Evolutionary conservation across 2,113 vertebrate genomes (phyloP).

Genomic region (Dromaius novaehollandiae): DNA sequence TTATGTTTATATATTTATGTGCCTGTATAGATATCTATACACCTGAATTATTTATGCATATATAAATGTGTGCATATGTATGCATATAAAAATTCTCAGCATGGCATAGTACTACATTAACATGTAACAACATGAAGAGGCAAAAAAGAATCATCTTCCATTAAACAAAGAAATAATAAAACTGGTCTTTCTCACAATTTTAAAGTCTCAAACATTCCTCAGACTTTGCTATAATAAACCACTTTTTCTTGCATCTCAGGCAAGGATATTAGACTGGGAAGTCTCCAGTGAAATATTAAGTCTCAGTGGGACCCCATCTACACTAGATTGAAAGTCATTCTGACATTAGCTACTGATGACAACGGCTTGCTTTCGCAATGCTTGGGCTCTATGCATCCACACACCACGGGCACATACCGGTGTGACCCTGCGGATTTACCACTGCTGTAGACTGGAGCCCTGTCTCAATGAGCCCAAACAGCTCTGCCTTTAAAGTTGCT

Average conservation of each 20-base stretch:
- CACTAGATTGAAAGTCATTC: not conserved
- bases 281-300: not conserved
- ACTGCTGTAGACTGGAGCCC: not conserved
- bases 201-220: not conserved
- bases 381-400: not conserved
- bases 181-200: not conserved
- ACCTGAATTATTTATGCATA: not conserved
- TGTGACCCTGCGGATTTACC: not conserved
- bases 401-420: not conserved
- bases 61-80: not conserved
- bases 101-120: not conserved
- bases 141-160: not conserved
- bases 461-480: not conserved
- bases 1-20: not conserved
- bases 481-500: not conserved
- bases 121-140: not conserved
- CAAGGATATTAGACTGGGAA: not conserved
- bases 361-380: not conserved
- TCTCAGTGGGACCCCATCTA: not conserved
- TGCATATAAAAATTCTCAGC: not conserved
- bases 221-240: not conserved
- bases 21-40: not conserved
- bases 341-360: accelerated
- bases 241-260: not conserved
- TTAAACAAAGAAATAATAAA: not conserved